Conservation (phyloP, 2,888 invertebrate species). For the Ariolimax columbianus region DNA sequence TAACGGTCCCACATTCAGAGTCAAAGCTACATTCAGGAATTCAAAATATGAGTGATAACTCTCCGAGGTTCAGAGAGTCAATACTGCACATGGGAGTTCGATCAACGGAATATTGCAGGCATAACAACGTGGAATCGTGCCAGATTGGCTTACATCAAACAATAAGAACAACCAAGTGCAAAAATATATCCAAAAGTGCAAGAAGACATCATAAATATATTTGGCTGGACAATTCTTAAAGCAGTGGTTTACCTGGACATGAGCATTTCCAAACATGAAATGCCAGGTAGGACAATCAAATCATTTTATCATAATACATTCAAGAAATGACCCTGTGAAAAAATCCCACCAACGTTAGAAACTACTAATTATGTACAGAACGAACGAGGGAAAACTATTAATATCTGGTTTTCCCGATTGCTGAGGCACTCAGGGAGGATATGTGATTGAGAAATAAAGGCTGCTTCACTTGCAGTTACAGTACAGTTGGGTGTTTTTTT, state of each 20-base stretch:
- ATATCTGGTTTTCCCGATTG: no score
- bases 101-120: neutral
- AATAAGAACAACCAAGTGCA: neutral
- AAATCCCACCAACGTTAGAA: no score
- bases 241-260: neutral
- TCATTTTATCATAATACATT: neutral
- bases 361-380: no score
- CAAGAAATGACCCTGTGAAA: no score
- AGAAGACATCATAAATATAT: neutral
- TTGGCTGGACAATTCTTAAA: neutral
- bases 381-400: no score
- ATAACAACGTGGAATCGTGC: neutral
- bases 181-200: neutral
- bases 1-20: no score
- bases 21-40: no score
- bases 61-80: neutral
- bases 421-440: no score
- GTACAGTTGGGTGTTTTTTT: no score
- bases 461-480: no score
- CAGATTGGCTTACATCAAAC: neutral
- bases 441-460: no score
- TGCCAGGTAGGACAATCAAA: neutral
- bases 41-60: no score
- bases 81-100: neutral
- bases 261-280: neutral